Evolutionary conservation across 2,797 vertebrate genomes (phyloP), one percentile per base, ranked within the genome.

Genomic region (Scleropages formosus): DNA sequence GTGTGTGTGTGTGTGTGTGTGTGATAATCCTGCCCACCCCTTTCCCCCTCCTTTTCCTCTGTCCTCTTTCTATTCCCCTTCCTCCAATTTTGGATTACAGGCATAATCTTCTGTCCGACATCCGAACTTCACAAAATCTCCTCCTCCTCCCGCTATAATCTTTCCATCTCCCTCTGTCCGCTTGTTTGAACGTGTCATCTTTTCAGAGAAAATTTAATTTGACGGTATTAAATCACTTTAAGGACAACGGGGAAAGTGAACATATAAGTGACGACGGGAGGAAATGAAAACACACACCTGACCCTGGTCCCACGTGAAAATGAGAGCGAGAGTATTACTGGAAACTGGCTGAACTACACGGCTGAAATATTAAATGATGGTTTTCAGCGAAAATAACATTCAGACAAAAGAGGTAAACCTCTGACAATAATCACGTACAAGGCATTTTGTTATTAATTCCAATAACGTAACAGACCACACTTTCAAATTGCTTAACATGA

Each of bases 31-130:
- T 27, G 10, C 27, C 71, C 71, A 24, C 68, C 18, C 70, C 39
- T 47, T 74, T 58, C 46, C 53, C 77, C 59, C 78, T 4, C 73
- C 67, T 68, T 66, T 68, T 77, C 82, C 75, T 81, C 81, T 77
- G 80, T 85, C 82, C 62, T 84, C 78, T 39, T 74, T 82, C 80
- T 46, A 9, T 82, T 77, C 76, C 78, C 74, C 72, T 81, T 80
- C 82, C 78, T 90, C 89, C 88, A 88, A 87, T 79, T 89, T 79
- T 62, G 89, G 90, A 93, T 92, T 91, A 93, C 83, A 79, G 85
- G 81, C 84, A 84, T 91, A 92, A 91, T 92, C 89, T 89, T 89
- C 85, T 89, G 86, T 88, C 86, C 85, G 83, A 87, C 87, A 91
- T 89, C 81, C 78, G 81, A 86, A 91, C 87, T 88, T 89, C 85